Evolutionary conservation across 1,140 invertebrate genomes (phyloP).

Genomic region (Catajapyx aquilonaris): DNA sequence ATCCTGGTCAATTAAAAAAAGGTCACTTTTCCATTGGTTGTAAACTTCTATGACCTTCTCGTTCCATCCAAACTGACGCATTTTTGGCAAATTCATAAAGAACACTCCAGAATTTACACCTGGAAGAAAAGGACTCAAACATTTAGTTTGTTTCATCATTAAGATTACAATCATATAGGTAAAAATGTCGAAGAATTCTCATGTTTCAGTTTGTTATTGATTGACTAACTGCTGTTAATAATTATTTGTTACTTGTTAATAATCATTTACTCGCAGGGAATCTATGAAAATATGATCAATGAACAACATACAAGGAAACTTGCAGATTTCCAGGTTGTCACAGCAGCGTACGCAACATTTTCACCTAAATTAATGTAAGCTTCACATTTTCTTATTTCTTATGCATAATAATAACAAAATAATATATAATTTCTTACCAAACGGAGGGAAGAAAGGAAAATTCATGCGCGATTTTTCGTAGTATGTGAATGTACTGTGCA

Average conservation of each 20-base stretch:
- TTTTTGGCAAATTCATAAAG: conserved; percentile 86
- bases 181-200: too few species aligned
- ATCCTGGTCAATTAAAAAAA: conserved; percentile 95
- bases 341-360: too few species aligned
- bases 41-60: conserved; percentile 63
- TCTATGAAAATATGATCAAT: neutral
- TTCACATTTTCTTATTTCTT: conserved; percentile 6
- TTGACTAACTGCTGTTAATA: too few species aligned
- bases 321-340: too few species aligned
- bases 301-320: too few species aligned
- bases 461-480: conserved; percentile 88
- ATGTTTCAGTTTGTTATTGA: too few species aligned
- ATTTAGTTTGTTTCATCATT: too few species aligned
- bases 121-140: conserved; percentile 16
- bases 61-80: conserved; percentile 67
- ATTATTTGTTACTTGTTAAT: conserved; percentile 6
- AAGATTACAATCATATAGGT: too few species aligned
- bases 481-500: conserved; percentile 79
- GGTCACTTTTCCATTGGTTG: conserved; percentile 61
- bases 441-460: conserved; percentile 75
- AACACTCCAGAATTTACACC: conserved; percentile 92
- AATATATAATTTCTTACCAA: conserved; percentile 30
- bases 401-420: too few species aligned
- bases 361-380: conserved; percentile 17
- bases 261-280: conserved; percentile 6